phyloP scores from a whole-genome alignment of 1,140 invertebrate species.

The Lordiphosa clarofinis region DNA sequence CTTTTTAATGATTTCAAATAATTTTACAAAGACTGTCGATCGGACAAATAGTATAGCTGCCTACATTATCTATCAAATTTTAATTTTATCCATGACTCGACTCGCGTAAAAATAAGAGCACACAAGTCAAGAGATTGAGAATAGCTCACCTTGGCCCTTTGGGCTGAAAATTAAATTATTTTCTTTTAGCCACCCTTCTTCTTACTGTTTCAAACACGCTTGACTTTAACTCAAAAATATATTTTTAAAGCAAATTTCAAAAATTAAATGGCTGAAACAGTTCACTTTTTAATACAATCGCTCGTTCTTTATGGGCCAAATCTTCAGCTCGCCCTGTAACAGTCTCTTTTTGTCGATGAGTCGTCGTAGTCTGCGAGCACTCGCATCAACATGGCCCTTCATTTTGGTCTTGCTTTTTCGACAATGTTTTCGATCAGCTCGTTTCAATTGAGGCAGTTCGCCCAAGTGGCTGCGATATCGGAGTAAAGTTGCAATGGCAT shows the following conservation, averaged over 20 bases:
- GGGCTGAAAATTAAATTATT: too few relatives aligned
- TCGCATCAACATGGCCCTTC: background rate
- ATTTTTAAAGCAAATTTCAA: conserved; percentile 10
- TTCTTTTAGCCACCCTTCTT: too few relatives aligned
- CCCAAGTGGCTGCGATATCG: conserved; percentile 28
- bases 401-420: background rate
- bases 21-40: too few relatives aligned
- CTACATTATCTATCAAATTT: too few relatives aligned
- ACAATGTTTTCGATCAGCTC: background rate
- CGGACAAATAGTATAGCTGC: too few relatives aligned
- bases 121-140: too few relatives aligned
- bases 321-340: conserved; percentile 40
- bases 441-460: background rate
- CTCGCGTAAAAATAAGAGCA: too few relatives aligned
- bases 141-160: too few relatives aligned
- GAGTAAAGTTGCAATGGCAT: conserved; percentile 29
- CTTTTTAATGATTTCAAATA: too few relatives aligned
- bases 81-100: too few relatives aligned
- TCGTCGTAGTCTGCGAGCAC: background rate
- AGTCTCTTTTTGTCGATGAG: conserved; percentile 21
- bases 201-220: background rate
- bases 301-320: conserved; percentile 26
- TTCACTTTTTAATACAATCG: conserved; percentile 1
- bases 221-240: conserved; percentile 19
- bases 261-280: background rate